A percentile compares a stretch with the other conserved stretches of the same genome.
These are phyloP conservation scores for Agrotis puta DNA, from an alignment of 2,888 invertebrate genomes.

Conservation along the genomic window DNA sequence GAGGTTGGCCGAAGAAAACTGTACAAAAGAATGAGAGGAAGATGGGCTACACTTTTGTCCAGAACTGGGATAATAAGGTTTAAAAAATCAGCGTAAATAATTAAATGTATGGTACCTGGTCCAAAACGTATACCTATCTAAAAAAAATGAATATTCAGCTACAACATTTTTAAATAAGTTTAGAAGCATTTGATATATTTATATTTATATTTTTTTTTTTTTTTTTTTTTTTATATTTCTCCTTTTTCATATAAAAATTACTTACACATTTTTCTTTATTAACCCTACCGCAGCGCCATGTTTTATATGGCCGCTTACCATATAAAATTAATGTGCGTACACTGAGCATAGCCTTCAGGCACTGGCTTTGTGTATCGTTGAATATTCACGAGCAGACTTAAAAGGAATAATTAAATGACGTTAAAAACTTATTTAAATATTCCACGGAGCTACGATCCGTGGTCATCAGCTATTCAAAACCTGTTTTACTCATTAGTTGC, in stretches of 20 bases:
- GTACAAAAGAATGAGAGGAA: too few relatives aligned
- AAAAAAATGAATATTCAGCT: too few relatives aligned
- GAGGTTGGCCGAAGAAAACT: too few relatives aligned
- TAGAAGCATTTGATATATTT: background rate
- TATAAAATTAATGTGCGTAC: conserved; percentile 64
- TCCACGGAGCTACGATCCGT: conserved; percentile 76
- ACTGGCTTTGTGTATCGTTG: conserved; percentile 74
- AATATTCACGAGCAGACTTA: conserved; percentile 85
- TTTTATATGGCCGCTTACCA: conserved; percentile 60
- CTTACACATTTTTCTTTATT: conserved; percentile 11
- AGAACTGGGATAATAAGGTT: too few relatives aligned
- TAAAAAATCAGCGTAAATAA: background rate
- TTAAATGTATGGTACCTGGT: too few relatives aligned
- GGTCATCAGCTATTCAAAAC: conserved; percentile 85
- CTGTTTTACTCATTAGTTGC: conserved; percentile 82
- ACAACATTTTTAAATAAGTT: too few relatives aligned
- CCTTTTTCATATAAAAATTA: background rate
- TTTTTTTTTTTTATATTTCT: too few relatives aligned
- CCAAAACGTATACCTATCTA: background rate
- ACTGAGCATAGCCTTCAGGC: conserved; percentile 64
- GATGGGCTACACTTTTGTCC: too few relatives aligned
- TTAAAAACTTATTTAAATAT: conserved; percentile 88
- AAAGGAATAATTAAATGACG: conserved; percentile 86
- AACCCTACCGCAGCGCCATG: conserved; percentile 20
- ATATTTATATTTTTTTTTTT: too few relatives aligned